These are phyloP conservation scores for Epsilonema sp. DNA, from an alignment of 2,888 invertebrate species.

Conservation along the genomic window DNA sequence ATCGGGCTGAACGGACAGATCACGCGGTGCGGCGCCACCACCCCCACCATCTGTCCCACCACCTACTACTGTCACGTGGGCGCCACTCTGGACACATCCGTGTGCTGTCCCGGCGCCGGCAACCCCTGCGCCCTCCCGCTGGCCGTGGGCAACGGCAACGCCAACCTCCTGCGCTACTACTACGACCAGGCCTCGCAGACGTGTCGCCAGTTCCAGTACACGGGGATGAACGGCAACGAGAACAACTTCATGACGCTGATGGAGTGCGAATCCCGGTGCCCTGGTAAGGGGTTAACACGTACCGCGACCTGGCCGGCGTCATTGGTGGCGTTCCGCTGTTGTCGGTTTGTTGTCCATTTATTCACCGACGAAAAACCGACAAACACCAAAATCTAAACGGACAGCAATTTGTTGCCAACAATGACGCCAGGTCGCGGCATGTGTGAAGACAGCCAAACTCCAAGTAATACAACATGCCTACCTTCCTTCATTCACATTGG, in stretches of 20 bases:
- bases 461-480: too few species aligned
- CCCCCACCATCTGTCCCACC: constrained; percentile 12
- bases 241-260: constrained; percentile 11
- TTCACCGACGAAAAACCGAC: too few species aligned
- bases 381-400: too few species aligned
- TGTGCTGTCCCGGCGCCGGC: constrained; percentile 6
- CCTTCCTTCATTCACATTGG: too few species aligned
- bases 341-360: too few species aligned
- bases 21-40: constrained; percentile 12
- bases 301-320: too few species aligned
- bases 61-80: constrained; percentile 23
- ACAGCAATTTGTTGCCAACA: too few species aligned
- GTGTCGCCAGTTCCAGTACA: constrained; percentile 11
- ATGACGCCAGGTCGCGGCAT: too few species aligned
- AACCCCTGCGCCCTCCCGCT: constrained; percentile 10
- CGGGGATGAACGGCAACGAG: constrained; percentile 10
- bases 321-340: too few species aligned
- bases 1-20: constrained; percentile 10
- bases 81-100: constrained; percentile 12
- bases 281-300: too few species aligned
- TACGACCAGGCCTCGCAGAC: constrained; percentile 9
- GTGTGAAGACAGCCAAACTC: too few species aligned
- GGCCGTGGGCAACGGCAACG: constrained; percentile 8
- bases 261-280: constrained; percentile 10
- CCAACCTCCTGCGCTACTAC: constrained; percentile 10